Base-by-base conservation (phyloP, 2,888 invertebrate genomes). In the Leptopilina syphax region DNA sequence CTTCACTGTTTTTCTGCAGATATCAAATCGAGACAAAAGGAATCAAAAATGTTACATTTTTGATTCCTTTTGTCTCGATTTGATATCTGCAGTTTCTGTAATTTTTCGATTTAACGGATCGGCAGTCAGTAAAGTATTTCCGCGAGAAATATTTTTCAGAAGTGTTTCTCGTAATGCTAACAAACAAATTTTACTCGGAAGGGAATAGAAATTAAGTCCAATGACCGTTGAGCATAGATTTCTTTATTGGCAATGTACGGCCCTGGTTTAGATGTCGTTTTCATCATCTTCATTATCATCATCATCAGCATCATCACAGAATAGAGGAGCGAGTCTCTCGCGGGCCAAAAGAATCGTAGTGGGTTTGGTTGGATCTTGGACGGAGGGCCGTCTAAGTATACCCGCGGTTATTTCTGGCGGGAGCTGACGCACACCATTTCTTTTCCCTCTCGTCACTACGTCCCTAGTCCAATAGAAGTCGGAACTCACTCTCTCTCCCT, bases 401-500 rank as follows among this genome's bases (percentile, higher is more conserved):
- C 73, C 90, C 89, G 84, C 87, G 91, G 7, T 91, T 92, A 92
- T 92, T 92, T 92, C 90, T 91, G 90, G 89, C 91, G 86, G 88
- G 89, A 91, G 92, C 92, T 91, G 91, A 91, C 91, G 91, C 91
- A 91, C 90, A 91, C 90, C 86, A 87, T 85, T 87, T 86, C 68
- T 81, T 76, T 50, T 80, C 66, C 77, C 68, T 76, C 73, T 54
- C 70, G 44, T 67, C 76, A 12, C 24, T 80, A 50, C 77, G 80
- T 82, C 83, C 81, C 81, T 13, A 73, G n/a, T 41, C 57, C 67
- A 77, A 50, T 50, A 50, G 50, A 50, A 50, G 50, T 50, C 50
- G 10, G 50, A 50, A 50, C 50, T 44, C 44, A 44, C 44, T 8
- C 44, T 50, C 50, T 50, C 50, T 47, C 0, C 7, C 9, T 47